Percentiles rank a stretch among this genome's conserved stretches.
These are phyloP conservation scores for Ateles fusciceps DNA, from an alignment of 2,797 vertebrate genomes.

Conservation along the genomic window DNA sequence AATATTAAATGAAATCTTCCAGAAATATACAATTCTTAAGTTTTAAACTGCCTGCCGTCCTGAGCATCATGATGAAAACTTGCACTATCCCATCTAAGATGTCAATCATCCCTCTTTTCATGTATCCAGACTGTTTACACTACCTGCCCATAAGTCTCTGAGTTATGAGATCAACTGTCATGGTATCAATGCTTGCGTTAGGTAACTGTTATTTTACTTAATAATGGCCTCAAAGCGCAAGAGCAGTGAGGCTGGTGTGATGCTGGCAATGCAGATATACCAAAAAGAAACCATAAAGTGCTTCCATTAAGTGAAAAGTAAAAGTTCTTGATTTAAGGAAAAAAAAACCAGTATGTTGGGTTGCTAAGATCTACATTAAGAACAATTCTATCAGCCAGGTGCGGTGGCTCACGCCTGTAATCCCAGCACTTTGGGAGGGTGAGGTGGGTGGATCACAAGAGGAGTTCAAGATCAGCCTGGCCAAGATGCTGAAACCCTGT, in stretches of 20 bases:
- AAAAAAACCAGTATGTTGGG: not conserved
- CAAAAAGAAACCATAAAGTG: not conserved
- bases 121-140: not conserved
- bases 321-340: not conserved
- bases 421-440: too few relatives aligned
- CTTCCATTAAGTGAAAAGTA: not conserved
- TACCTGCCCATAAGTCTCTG: not conserved
- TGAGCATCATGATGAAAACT: not conserved
- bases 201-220: not conserved
- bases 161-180: not conserved
- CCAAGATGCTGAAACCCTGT: too few relatives aligned
- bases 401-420: too few relatives aligned
- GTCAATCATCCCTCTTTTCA: not conserved
- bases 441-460: too few relatives aligned
- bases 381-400: not conserved
- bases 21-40: not conserved
- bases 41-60: not conserved
- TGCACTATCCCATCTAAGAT: not conserved
- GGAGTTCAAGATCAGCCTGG: too few relatives aligned
- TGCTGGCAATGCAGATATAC: not conserved
- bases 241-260: not conserved
- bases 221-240: not conserved
- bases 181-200: not conserved
- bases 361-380: not conserved
- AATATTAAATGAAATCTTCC: not conserved